Conservation (phyloP, 2,888 invertebrate species). For the Cosmia pyralina region DNA sequence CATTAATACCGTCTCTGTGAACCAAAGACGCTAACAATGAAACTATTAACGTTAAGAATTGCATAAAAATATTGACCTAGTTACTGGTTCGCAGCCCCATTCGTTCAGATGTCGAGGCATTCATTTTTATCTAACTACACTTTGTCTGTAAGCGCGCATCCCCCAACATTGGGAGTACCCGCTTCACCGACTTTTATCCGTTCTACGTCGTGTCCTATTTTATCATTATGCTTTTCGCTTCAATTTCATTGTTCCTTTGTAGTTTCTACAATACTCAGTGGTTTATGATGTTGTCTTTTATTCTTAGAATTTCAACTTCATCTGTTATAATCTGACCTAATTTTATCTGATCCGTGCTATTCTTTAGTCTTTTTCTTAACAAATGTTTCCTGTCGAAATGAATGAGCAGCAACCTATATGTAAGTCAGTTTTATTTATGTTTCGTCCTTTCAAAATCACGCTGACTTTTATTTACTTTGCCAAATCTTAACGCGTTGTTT, state of each 20-base stretch:
- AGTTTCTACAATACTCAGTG: conserved; percentile 48
- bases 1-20: conserved; percentile 31
- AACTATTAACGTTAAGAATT: conserved; percentile 53
- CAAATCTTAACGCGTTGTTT: conserved; percentile 39
- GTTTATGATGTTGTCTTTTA: conserved; percentile 58
- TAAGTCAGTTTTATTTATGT: conserved; percentile 20
- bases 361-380: conserved; percentile 45
- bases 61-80: conserved; percentile 64
- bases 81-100: conserved; percentile 47
- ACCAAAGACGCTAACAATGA: conserved; percentile 43
- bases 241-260: conserved; percentile 54
- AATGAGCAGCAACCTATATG: conserved; percentile 13
- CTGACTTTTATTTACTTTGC: conserved; percentile 42
- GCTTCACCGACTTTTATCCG: conserved; percentile 36
- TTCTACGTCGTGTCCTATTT: conserved; percentile 40
- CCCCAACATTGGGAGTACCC: conserved; percentile 35
- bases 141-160: conserved; percentile 54
- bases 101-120: conserved; percentile 67
- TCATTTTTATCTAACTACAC: conserved; percentile 66
- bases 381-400: conserved; percentile 47
- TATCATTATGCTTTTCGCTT: conserved; percentile 48
- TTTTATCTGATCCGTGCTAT: conserved; percentile 52
- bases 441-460: conserved; percentile 38
- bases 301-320: conserved; percentile 60
- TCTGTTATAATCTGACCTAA: conserved; percentile 60